phyloP scores from a whole-genome alignment of 2,113 vertebrate species.

The Rhinolophus ferrumequinum region DNA sequence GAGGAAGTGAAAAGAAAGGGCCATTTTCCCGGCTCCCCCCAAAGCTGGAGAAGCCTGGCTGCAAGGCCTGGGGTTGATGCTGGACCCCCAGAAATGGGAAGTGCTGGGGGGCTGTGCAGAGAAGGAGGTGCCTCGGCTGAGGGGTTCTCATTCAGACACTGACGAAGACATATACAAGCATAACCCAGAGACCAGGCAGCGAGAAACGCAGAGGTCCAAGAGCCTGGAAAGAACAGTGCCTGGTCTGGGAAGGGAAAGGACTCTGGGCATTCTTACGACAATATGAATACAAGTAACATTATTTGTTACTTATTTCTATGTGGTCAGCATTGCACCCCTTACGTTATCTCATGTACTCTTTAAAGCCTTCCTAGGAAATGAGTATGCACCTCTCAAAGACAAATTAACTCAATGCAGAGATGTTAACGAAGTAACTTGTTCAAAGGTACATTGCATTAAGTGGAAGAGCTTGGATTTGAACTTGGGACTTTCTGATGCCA shows the following conservation, averaged over 20 bases:
- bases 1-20: constrained; percentile 38
- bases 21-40: not conserved
- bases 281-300: not conserved
- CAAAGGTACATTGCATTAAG: not conserved
- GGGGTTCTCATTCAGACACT: not conserved
- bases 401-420: not conserved
- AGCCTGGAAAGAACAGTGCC: not conserved
- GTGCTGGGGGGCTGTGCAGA: not conserved
- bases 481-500: not conserved
- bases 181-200: not conserved
- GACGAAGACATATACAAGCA: not conserved
- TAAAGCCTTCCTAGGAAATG: constrained; percentile 33
- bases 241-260: not conserved
- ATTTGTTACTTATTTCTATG: not conserved
- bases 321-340: not conserved
- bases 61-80: not conserved
- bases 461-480: not conserved
- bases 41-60: not conserved
- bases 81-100: not conserved
- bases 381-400: constrained; percentile 22
- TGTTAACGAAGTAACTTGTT: not conserved
- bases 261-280: no score
- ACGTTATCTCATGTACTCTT: not conserved
- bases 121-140: not conserved
- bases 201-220: not conserved